These are phyloP conservation scores for Glyptemys insculpta DNA, from an alignment of 2,797 vertebrate species.

Conservation along the genomic window DNA sequence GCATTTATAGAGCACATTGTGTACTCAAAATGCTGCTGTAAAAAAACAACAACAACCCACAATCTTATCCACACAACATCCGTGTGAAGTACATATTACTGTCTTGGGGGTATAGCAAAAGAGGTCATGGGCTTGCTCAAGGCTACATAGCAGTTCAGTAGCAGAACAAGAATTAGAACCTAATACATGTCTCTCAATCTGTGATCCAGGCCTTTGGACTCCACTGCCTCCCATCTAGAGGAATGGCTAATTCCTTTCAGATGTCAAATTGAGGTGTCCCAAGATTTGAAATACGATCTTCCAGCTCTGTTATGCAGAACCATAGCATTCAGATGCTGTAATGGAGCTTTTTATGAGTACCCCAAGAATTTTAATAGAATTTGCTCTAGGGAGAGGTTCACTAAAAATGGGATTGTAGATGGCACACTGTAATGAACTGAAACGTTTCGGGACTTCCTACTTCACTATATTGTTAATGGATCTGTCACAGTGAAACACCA, in stretches of 20 bases:
- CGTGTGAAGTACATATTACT: neutral
- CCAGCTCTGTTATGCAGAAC: constrained; percentile 50
- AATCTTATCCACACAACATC: neutral
- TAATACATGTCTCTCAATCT: neutral
- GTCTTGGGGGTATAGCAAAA: neutral
- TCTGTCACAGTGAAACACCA: constrained; percentile 29
- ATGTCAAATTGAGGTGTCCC: neutral
- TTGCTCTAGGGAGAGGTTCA: neutral
- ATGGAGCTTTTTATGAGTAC: neutral
- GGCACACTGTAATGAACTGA: neutral
- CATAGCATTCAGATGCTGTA: neutral
- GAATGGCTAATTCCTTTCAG: constrained; percentile 1
- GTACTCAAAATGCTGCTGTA: neutral
- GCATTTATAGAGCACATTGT: neutral
- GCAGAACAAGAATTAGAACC: constrained; percentile 15
- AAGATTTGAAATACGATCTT: constrained; percentile 17
- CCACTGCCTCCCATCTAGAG: constrained; percentile 13
- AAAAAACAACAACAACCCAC: neutral
- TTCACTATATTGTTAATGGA: neutral
- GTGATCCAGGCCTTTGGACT: neutral
- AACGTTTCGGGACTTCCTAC: constrained; percentile 7
- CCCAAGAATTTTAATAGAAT: neutral
- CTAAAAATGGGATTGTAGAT: neutral
- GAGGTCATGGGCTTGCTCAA: neutral
- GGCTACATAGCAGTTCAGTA: neutral